Conservation (phyloP, 2,113 vertebrate species). For the Sterna hirundo region DNA sequence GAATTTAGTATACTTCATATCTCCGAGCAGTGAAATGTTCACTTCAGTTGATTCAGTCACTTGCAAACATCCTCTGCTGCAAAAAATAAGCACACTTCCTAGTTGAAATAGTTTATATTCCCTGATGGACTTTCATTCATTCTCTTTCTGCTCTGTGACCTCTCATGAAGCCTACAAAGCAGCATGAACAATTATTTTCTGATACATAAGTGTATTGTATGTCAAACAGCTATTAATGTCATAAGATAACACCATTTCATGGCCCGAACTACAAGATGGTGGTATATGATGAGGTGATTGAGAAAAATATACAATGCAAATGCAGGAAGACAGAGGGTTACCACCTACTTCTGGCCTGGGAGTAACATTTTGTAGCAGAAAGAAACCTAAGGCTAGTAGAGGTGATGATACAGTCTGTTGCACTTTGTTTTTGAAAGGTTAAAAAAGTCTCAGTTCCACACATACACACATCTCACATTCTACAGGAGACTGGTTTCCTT, state of each 20-base stretch:
- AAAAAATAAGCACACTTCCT: not conserved
- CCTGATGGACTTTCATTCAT: not conserved
- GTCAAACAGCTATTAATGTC: not conserved
- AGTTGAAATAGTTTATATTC: not conserved
- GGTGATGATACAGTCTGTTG: not conserved
- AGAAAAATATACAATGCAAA: not conserved
- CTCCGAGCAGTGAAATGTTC: not conserved
- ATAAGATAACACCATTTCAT: not conserved
- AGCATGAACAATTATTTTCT: not conserved
- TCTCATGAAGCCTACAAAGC: not conserved
- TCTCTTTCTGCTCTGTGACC: not conserved
- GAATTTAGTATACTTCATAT: not conserved
- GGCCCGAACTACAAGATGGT: not conserved
- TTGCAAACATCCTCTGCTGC: not conserved
- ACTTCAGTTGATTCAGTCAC: not conserved
- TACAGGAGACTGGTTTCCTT: not conserved
- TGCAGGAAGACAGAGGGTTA: not conserved
- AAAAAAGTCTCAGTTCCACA: not conserved
- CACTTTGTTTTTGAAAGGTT: not conserved
- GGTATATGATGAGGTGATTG: not conserved
- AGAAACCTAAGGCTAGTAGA: not conserved
- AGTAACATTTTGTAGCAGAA: not conserved
- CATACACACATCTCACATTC: not conserved
- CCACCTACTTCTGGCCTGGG: not conserved
- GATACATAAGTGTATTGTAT: not conserved